Conservation (phyloP, 2,797 vertebrate species). For the Semotilus atromaculatus region DNA sequence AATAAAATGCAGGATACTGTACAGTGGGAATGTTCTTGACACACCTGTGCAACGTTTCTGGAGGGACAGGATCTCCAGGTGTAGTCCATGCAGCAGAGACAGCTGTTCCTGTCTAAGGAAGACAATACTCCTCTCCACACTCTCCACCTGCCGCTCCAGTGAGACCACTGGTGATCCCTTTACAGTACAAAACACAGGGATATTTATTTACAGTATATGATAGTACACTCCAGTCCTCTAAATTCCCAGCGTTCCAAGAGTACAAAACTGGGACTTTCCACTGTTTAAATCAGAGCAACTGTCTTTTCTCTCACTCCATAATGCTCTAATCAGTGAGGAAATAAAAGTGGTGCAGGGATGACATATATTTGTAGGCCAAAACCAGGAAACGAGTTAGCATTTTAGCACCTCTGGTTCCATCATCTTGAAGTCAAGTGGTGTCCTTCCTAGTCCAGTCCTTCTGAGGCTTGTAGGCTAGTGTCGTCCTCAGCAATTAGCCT, state of each 20-base stretch:
- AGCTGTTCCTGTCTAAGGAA: constrained; percentile 96
- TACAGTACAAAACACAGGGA: constrained; percentile 42
- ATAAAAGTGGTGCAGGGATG: background rate
- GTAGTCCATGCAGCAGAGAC: constrained; percentile 89
- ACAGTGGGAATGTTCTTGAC: constrained; percentile 56
- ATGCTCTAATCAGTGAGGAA: background rate
- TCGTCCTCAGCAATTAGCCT: too few species aligned
- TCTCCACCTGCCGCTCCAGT: constrained; percentile 89
- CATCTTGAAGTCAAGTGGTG: background rate
- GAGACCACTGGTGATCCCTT: constrained; percentile 74
- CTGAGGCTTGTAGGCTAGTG: too few species aligned
- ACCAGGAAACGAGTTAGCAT: background rate
- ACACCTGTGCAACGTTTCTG: constrained; percentile 97
- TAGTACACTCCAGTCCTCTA: background rate
- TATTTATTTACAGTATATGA: background rate
- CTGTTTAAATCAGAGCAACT: background rate
- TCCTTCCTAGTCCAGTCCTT: too few species aligned
- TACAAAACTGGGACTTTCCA: background rate
- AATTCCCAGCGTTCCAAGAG: background rate
- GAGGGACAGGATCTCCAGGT: constrained; percentile 93
- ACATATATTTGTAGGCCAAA: background rate
- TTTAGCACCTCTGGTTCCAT: background rate
- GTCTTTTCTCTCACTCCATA: background rate
- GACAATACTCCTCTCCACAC: constrained; percentile 89
- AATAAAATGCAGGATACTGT: background rate